A percentile compares a stretch with the other conserved stretches of the same genome.
phyloP scores from a whole-genome alignment of 2,113 vertebrate genomes.

The Ibidorhyncha struthersii region DNA sequence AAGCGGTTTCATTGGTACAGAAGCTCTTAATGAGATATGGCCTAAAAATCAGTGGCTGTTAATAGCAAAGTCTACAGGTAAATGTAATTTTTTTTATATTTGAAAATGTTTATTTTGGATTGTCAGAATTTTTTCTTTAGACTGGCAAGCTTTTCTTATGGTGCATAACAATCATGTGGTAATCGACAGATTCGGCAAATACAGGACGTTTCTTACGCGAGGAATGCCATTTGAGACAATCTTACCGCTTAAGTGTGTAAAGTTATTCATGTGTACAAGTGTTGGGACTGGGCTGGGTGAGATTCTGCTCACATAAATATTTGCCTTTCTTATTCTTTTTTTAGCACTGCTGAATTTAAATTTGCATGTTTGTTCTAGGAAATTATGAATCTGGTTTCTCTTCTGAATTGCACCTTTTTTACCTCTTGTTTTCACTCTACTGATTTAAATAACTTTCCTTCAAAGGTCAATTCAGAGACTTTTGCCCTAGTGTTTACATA shows the following conservation, averaged over 20 bases:
- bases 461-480: conserved; percentile 37
- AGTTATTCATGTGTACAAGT: background rate
- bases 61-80: background rate
- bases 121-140: background rate
- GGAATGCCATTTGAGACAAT: background rate
- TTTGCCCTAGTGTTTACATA: conserved; percentile 31
- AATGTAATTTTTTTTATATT: background rate
- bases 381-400: background rate
- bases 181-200: background rate
- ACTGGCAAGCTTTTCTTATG: background rate
- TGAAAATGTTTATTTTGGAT: background rate
- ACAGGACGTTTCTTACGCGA: background rate
- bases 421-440: background rate
- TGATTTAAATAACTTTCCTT: conserved; percentile 31
- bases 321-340: background rate
- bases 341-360: background rate
- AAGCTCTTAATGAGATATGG: conserved; percentile 18
- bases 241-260: background rate
- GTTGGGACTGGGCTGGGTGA: background rate
- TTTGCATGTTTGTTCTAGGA: background rate
- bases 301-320: conserved; percentile 16
- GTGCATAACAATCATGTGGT: background rate
- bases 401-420: background rate
- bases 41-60: conserved; percentile 28
- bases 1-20: background rate